Conservation (phyloP, 2,113 vertebrate species). For the Pimephales promelas region DNA sequence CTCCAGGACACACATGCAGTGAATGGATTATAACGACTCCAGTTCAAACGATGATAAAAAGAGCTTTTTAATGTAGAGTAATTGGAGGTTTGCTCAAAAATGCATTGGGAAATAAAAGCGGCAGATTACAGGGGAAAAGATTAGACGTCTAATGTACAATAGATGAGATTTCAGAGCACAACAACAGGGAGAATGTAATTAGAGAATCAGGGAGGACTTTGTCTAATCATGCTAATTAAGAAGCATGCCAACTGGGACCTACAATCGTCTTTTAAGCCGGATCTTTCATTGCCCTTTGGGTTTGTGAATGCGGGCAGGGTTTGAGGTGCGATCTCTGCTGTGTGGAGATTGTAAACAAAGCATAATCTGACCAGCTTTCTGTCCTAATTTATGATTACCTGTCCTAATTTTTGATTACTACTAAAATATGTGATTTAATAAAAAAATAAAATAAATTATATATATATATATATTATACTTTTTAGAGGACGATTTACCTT, state of each 20-base stretch:
- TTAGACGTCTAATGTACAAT: background rate
- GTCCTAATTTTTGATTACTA: no score
- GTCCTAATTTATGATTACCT: no score
- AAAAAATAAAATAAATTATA: no score
- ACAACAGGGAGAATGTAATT: background rate
- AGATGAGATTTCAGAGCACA: background rate
- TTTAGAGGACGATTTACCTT: no score
- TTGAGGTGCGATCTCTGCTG: background rate
- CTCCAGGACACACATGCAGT: background rate
- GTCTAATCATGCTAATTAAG: constrained; percentile 13
- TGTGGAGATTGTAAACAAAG: background rate
- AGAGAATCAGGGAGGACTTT: background rate
- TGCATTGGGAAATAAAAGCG: background rate
- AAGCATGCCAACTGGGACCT: constrained; percentile 20
- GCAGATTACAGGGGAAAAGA: background rate
- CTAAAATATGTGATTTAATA: no score
- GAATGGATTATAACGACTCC: background rate
- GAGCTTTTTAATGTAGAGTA: constrained; percentile 4
- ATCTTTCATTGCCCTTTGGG: constrained; percentile 5
- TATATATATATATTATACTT: no score
- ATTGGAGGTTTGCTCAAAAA: constrained; percentile 1
- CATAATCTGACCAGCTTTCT: no score
- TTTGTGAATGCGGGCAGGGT: background rate
- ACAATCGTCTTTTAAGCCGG: background rate
- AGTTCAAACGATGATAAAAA: background rate